Evolutionary conservation across 2,113 vertebrate genomes (phyloP), one percentile per base, ranked within the genome.

Genomic region (Zosterops hypoxanthus): DNA sequence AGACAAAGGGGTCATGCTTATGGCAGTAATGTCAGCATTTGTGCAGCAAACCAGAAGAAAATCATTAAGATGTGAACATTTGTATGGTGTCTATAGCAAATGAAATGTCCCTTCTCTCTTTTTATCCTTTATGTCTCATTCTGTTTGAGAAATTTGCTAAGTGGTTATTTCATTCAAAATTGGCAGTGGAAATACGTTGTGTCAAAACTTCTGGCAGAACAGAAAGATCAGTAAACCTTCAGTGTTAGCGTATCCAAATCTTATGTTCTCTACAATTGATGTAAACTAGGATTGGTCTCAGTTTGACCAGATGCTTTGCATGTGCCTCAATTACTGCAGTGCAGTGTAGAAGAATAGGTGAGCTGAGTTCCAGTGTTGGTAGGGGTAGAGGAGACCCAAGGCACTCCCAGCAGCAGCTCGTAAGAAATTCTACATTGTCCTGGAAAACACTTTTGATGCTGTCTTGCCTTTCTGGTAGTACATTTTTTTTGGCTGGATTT

Each of bases 341-440:
- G 59, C 71, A 11, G 39, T 19, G 1, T 11, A 63, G 76, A 41
- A n/a, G 28, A 10, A 10, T 9, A 75, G 72, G 4, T 47, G 47
- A 50, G 41, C 8, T 12, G 78, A 50, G 15, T 39, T 21, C 6
- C 24, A 8, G 24, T 1, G 1, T 44, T 50, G 0, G 0, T 6
- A 11, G 60, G 33, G 39, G 6, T 34, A 24, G 71, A 28, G n/a
- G 39, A 50, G n/a, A 36, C 23, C 1, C 0, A 15, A 24, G 49
- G 3, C 22, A 4, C 10, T 46, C 23, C 18, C 49, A 44, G 36
- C 29, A 82, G 53, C 57, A 53, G 34, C 42, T 78, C 29, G 2
- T 47, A 12, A 19, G 34, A 29, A 42, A 8, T 20, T 77, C 59
- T 69, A 25, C 14, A 7, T 15, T 61, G n/a, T 33, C 25, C 36